These are phyloP conservation scores for Microctenopoma steveboyesi DNA, from an alignment of 2,797 vertebrate genomes.

Conservation along the genomic window DNA sequence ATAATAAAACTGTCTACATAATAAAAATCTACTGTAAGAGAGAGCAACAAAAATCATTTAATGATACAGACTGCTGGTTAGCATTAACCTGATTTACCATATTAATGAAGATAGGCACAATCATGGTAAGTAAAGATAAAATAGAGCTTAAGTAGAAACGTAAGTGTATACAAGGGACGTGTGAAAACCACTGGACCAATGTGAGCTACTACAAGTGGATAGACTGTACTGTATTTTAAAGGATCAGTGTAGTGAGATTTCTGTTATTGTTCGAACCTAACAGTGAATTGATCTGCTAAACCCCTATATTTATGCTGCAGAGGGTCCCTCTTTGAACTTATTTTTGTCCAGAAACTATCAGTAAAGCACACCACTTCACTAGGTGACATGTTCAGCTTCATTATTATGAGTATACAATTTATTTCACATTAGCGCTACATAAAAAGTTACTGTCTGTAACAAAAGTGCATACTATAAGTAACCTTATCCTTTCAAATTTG, in stretches of 20 bases:
- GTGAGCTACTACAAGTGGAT: neutral
- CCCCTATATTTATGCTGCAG: neutral
- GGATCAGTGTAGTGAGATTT: slow-evolving; percentile 1
- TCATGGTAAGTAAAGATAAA: slow-evolving; percentile 12
- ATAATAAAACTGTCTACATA: slow-evolving; percentile 26
- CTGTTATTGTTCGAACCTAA: slow-evolving; percentile 8
- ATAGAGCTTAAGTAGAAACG: neutral
- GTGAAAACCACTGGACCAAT: neutral
- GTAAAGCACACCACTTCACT: neutral
- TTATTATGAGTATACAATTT: slow-evolving; percentile 4
- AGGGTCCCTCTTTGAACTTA: neutral
- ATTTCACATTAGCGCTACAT: neutral
- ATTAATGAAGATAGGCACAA: slow-evolving; percentile 17
- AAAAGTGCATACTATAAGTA: neutral
- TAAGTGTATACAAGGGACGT: neutral
- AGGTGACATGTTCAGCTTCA: slow-evolving; percentile 6
- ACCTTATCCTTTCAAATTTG: neutral
- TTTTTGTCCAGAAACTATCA: slow-evolving; percentile 4
- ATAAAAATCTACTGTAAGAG: neutral
- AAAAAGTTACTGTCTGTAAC: neutral
- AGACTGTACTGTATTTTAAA: neutral
- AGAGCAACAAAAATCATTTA: slow-evolving; percentile 4
- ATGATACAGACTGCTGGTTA: neutral
- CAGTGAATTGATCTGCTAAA: neutral
- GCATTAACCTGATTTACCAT: slow-evolving; percentile 20